These are phyloP conservation scores for Mormyrus iriodes DNA, from an alignment of 2,113 vertebrate genomes.

Conservation along the genomic window DNA sequence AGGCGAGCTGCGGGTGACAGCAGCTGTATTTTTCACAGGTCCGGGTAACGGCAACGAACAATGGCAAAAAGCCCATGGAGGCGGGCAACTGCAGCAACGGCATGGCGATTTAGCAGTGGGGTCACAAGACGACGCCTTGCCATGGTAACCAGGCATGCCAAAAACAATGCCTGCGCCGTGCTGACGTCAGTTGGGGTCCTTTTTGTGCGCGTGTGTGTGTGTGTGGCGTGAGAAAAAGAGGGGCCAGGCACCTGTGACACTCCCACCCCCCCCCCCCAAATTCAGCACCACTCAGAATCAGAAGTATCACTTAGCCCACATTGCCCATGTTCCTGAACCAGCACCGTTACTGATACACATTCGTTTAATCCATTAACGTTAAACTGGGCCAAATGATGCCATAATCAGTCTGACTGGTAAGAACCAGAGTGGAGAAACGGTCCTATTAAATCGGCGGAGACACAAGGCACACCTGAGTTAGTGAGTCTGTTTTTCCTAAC, in stretches of 20 bases:
- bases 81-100: slow-evolving; percentile 9
- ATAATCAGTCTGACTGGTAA: not conserved
- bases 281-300: not conserved
- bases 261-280: slow-evolving; percentile 11
- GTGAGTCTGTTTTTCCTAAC: not conserved
- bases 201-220: slow-evolving; percentile 34
- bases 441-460: not conserved
- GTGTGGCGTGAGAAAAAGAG: slow-evolving; percentile 38
- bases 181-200: slow-evolving; percentile 55
- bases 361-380: not conserved
- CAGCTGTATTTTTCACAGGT: slow-evolving; percentile 20
- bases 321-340: not conserved
- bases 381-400: not conserved
- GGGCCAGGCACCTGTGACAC: not conserved
- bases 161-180: slow-evolving; percentile 31
- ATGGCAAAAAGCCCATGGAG: too few relatives aligned
- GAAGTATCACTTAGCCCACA: not conserved
- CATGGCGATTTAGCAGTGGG: slow-evolving; percentile 44
- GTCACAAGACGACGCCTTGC: slow-evolving; percentile 44
- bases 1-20: not conserved
- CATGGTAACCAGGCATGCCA: slow-evolving; percentile 55
- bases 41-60: slow-evolving; percentile 19
- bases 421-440: not conserved
- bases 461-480: not conserved
- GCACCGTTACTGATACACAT: not conserved